Conservation (phyloP, 2,113 vertebrate genomes). For the Sapayoa aenigma region DNA sequence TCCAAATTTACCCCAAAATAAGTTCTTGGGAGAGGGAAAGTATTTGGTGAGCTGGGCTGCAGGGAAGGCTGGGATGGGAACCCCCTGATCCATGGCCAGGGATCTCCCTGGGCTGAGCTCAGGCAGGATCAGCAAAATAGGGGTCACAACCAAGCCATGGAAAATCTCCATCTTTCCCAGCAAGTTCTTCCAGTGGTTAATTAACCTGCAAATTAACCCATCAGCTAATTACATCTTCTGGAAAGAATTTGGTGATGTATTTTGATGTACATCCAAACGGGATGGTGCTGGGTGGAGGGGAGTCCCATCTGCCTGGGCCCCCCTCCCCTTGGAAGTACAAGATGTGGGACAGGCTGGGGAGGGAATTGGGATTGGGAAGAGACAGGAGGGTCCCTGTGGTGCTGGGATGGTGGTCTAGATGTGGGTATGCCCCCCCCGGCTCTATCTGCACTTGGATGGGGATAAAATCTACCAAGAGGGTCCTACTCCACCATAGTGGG, state of each 20-base stretch:
- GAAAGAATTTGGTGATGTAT: neutral
- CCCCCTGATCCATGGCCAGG: fast-evolving
- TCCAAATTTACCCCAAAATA: neutral
- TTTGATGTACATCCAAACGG: fast-evolving
- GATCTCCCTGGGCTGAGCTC: neutral
- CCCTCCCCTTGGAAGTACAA: fast-evolving
- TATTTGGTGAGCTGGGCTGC: too few species aligned
- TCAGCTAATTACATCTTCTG: neutral
- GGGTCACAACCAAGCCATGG: neutral
- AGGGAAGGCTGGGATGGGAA: neutral
- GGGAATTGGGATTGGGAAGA: fast-evolving
- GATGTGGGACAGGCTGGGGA: neutral
- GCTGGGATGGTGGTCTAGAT: neutral
- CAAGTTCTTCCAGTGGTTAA: neutral
- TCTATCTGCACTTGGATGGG: neutral
- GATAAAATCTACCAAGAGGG: neutral
- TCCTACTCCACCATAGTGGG: fast-evolving
- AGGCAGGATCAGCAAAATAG: fast-evolving
- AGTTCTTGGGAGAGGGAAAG: neutral
- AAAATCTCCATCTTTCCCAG: neutral
- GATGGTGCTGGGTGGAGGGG: neutral
- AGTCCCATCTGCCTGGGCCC: neutral
- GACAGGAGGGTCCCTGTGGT: neutral
- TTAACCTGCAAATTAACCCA: neutral
- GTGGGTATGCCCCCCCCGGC: too few species aligned